A percentile compares a stretch with the other conserved stretches of the same genome.
Conservation (phyloP, 1,140 invertebrate species). For the Laodelphax striatellus region DNA sequence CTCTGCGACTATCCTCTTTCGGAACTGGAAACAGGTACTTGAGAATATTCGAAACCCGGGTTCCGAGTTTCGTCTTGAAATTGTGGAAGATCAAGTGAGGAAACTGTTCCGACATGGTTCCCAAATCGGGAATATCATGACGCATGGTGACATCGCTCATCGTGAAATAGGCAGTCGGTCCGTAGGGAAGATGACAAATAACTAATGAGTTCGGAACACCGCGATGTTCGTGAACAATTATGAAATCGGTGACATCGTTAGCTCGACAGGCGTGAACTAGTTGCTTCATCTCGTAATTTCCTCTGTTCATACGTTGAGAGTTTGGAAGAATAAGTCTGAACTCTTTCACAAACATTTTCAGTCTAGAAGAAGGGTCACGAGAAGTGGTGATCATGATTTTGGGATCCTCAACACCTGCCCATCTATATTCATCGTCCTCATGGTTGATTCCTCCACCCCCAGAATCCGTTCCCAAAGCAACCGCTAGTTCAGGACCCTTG, state of each 20-base stretch:
- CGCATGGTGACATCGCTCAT: constrained; percentile 92
- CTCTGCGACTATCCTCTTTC: constrained; percentile 73
- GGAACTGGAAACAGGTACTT: constrained; percentile 92
- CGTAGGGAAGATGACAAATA: constrained; percentile 92
- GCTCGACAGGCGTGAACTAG: constrained; percentile 85
- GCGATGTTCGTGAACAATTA: constrained; percentile 89
- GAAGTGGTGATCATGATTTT: constrained; percentile 98
- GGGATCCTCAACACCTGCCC: constrained; percentile 96
- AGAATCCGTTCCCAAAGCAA: constrained; percentile 50
- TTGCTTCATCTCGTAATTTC: constrained; percentile 93
- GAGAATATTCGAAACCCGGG: constrained; percentile 73
- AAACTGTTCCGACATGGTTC: constrained; percentile 95
- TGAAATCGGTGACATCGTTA: constrained; percentile 95
- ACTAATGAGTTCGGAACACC: constrained; percentile 78
- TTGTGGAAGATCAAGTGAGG: constrained; percentile 97
- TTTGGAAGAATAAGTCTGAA: constrained; percentile 92
- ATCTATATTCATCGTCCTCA: constrained; percentile 94
- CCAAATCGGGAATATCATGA: constrained; percentile 93
- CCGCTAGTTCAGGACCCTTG: constrained; percentile 59
- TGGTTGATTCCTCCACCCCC: constrained; percentile 52
- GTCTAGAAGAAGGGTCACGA: constrained; percentile 83
- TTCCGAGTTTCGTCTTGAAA: constrained; percentile 80
- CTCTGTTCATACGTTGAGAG: constrained; percentile 93
- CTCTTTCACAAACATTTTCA: constrained; percentile 99
- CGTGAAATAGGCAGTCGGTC: constrained; percentile 95